Evolutionary conservation across 2,113 vertebrate species (phyloP), one percentile per base, ranked within the genome.

Genomic region (Plecotus auritus): DNA sequence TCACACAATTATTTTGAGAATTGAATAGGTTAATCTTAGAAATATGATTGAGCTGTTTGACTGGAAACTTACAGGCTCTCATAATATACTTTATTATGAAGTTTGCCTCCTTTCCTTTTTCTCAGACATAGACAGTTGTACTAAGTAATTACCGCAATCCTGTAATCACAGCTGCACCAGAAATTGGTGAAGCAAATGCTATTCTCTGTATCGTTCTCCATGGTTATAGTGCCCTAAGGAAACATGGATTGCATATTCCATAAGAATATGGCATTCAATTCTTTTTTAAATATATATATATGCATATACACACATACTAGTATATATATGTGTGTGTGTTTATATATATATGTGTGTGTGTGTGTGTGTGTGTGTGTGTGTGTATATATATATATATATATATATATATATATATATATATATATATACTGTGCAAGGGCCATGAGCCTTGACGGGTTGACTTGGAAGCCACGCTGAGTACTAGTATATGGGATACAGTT

Each of bases 401-500:
- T n/a, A n/a, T n/a, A n/a, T n/a, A n/a, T n/a, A n/a, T n/a, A n/a
- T n/a, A n/a, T n/a, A n/a, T n/a, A n/a, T n/a, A n/a, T n/a, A n/a
- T n/a, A n/a, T n/a, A n/a, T n/a, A n/a, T n/a, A n/a, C n/a, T n/a
- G n/a, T n/a, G n/a, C n/a, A n/a, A n/a, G n/a, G n/a, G n/a, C n/a
- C n/a, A n/a, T 84, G 59, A 90, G 40, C 47, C 82, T 93, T 93
- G 83, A 45, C 74, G 87, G 84, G 23, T 18, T 78, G 74, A 78
- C 61, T 85, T 45, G 37, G 85, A 56, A 90, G 32, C 13, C 54
- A 74, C 74, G 86, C 84, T 76, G 81, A 74, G 32, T 54, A 54
- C 51, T 54, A 54, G 51, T 23, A 89, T 20, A 47, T 40, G 20
- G 72, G 69, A 88, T 77, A 26, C 4, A 51, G 9, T 61, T 93